Evolutionary conservation across 92 coral and sea anemone genomes (phyloP), one percentile per base, ranked within the genome.

Genomic region (Blastomussa wellsi): DNA sequence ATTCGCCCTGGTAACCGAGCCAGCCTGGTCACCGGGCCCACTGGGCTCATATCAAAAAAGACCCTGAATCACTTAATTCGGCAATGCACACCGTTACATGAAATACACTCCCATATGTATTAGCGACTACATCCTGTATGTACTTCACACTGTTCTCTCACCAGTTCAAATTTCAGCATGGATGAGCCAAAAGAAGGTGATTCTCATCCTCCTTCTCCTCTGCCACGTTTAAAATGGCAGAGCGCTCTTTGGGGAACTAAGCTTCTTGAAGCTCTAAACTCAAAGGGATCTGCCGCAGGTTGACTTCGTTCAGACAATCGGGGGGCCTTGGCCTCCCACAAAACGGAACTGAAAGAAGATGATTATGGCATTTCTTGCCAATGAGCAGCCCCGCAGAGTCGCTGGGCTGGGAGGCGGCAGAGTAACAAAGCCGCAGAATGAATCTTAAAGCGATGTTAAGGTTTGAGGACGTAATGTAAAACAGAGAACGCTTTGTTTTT

Each of bases 311-410:
- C 20, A 68, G 73, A 20, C 73, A 2, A 9, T 68, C 39, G 42
- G 39, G 73, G 17, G 73, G 42, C 73, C 42, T 68, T 68, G 42
- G 73, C 73, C 73, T 68, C 42, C 39, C 73, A 68, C 73, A 68
- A 11, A 67, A 32, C 72, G 17, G 17, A 49, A 49, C 13, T 3
- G 55, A 1, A 5, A 49, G 19, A 49, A 49, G 3, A 49, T 49
- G 49, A 44, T 44, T 44, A 44, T 44, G 49, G 49, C 49, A 44
- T 44, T 44, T 44, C 49, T 44, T 44, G 49, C 49, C 49, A 44
- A 44, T 44, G 49, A 44, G 11, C 49, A 44, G 49, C 49, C 49
- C 49, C 49, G 11, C 11, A 11, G 11, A 11, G 49, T 4, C 49
- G 49, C 49, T 44, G 49, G 49, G 49, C 11, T 44, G 49, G 4